Evolutionary conservation across 2,888 invertebrate species (phyloP), one percentile per base, ranked within the genome.

Genomic region (Mythimna impura): DNA sequence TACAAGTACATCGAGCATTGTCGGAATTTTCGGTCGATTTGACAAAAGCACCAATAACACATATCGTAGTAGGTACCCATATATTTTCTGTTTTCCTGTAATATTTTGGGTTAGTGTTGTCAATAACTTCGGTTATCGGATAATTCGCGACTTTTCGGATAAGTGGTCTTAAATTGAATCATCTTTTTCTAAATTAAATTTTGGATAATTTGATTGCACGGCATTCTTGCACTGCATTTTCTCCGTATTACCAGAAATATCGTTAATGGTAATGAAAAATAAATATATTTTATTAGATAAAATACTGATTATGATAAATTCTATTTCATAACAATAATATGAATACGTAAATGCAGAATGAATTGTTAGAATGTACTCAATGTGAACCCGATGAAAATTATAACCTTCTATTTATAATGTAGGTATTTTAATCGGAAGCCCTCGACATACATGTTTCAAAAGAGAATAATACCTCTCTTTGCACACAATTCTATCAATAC

Each of bases 11-110:
- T 58, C 54, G 65, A 64, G 20, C 55, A 71, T 58, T 36, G 65
- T 34, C 65, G 62, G 57, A 81, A 71, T 77, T 69, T 80, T 80
- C 83, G 79, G 71, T 77, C 85, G 73, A 86, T 86, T 86, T 80
- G 70, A 80, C 82, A 77, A 76, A 79, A 78, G 82, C 72, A 55
- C 76, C 76, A 66, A 62, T 81, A 72, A 79, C 81, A 79, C 69
- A 82, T 82, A 71, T 81, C 60, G 68, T 47, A 54, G 69, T 75
- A 20, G 20, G 17, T 47, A 61, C 8, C 12, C 14, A 61, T 66
- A 66, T 52, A 30, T 25, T 63, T 76, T 72, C 47, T 55, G 58
- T 77, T 72, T 58, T 55, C 47, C 60, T 55, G 52, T 77, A 62
- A 75, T 71, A 76, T 73, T 73, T 25, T 34, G 36, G 10, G 17